Evolutionary conservation across 1,140 invertebrate species (phyloP), one percentile per base, ranked within the genome.

Genomic region (Hermetia illucens): DNA sequence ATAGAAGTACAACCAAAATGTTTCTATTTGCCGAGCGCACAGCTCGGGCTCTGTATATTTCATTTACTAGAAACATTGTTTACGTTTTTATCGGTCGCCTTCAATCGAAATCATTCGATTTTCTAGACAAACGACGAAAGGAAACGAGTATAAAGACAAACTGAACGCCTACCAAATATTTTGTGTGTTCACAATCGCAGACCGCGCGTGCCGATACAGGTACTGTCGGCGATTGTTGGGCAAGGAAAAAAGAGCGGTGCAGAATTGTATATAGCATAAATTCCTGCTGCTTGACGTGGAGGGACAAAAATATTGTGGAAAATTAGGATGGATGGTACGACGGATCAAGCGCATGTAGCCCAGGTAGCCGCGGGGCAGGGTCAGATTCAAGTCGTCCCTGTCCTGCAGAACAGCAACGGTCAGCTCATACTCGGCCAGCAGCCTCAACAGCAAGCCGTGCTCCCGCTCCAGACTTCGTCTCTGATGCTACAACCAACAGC

Each of bases 91-190:
- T 38, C 50, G 48, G 36, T 49, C 47, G 50, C 48, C 51, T 13
- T 57, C 51, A 56, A 53, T 49, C 47, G 52, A 52, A 48, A 52
- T 57, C 47, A 47, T 58, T 55, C 55, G 52, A 51, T 57, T 57
- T 57, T 57, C 41, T 52, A 58, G 55, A 55, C 51, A 53, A 53
- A 8, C 49, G 44, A 38, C 43, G 38, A 38, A 40, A 42, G 35
- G 17, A 6, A 16, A 3, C n/a, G 16, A 3, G 9, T 13, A 32
- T n/a, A n/a, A n/a, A n/a, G n/a, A n/a, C n/a, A n/a, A n/a, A n/a
- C n/a, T n/a, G n/a, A n/a, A n/a, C n/a, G n/a, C n/a, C n/a, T n/a
- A n/a, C n/a, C n/a, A 15, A 17, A 9, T 12, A 24, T 32, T 16
- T 24, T 17, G 6, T 33, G 45, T 31, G 48, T 32, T 42, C 42